These are phyloP conservation scores for Nycticebus coucang DNA, from an alignment of 2,113 vertebrate genomes.

Conservation along the genomic window DNA sequence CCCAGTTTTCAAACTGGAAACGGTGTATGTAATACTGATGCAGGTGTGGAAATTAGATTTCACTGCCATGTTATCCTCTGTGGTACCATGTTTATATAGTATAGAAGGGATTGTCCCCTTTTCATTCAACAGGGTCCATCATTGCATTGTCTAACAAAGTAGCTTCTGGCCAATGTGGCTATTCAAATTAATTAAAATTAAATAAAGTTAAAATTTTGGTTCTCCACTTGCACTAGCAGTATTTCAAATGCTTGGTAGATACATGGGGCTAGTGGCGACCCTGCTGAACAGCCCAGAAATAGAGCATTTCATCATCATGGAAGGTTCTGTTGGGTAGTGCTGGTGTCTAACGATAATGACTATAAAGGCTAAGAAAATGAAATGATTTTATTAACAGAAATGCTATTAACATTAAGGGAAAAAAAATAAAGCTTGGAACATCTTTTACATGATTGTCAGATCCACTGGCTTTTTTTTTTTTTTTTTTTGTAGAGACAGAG, in stretches of 20 bases:
- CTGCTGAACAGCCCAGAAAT: background rate
- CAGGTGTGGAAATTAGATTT: background rate
- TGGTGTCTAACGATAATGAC: background rate
- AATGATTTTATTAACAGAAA: conserved; percentile 7
- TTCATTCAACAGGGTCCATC: background rate
- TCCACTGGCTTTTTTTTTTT: background rate
- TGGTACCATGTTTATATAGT: background rate
- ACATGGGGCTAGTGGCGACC: background rate
- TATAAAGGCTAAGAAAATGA: background rate
- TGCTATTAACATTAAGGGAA: background rate
- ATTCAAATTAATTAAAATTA: conserved; percentile 14
- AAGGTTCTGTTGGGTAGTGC: background rate
- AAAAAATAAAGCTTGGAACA: background rate
- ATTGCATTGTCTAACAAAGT: background rate
- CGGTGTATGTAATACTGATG: background rate
- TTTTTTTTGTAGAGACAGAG: no score
- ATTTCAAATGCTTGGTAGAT: background rate
- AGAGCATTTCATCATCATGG: background rate
- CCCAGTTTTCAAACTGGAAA: background rate
- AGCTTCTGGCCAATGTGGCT: background rate
- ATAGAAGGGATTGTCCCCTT: background rate
- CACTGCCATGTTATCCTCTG: background rate
- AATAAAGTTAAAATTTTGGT: background rate
- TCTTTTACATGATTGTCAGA: background rate
- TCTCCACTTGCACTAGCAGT: background rate